These are phyloP conservation scores for Oreochromis tanganicae DNA, from an alignment of 2,113 vertebrate species.

Conservation along the genomic window DNA sequence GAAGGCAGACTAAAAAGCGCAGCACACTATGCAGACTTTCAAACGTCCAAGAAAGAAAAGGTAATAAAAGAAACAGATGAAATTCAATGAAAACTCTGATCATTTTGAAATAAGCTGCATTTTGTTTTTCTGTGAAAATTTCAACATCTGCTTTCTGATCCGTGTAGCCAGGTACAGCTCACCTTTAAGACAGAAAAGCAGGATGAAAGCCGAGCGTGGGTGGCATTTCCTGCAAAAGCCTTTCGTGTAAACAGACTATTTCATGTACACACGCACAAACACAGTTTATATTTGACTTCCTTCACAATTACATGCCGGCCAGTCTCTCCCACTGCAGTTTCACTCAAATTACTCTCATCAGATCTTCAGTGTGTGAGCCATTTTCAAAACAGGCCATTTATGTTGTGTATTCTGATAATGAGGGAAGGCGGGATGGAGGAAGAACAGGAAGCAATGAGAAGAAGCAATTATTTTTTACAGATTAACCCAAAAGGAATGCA, in stretches of 20 bases:
- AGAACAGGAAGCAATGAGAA: not conserved
- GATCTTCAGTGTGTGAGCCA: not conserved
- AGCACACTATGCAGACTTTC: not conserved
- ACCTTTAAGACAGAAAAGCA: not conserved
- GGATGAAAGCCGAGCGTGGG: not conserved
- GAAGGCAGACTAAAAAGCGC: not conserved
- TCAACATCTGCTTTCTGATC: not conserved
- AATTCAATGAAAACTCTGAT: not conserved
- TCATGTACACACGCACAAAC: not conserved
- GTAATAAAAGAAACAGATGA: not conserved
- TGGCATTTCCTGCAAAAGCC: conserved; percentile 32
- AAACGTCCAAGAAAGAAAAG: not conserved
- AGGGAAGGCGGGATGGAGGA: not conserved
- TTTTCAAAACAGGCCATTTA: not conserved
- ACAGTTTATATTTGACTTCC: not conserved
- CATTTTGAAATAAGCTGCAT: not conserved
- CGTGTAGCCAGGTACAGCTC: not conserved
- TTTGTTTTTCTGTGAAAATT: not conserved
- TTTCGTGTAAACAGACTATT: conserved; percentile 29
- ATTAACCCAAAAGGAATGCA: not conserved
- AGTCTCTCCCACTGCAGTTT: not conserved
- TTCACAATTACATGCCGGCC: not conserved
- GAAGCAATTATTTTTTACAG: not conserved
- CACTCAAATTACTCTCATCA: not conserved
- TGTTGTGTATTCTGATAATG: not conserved